These are phyloP conservation scores for Ceratosolen solmsi DNA, from an alignment of 1,140 invertebrate genomes.

Conservation along the genomic window DNA sequence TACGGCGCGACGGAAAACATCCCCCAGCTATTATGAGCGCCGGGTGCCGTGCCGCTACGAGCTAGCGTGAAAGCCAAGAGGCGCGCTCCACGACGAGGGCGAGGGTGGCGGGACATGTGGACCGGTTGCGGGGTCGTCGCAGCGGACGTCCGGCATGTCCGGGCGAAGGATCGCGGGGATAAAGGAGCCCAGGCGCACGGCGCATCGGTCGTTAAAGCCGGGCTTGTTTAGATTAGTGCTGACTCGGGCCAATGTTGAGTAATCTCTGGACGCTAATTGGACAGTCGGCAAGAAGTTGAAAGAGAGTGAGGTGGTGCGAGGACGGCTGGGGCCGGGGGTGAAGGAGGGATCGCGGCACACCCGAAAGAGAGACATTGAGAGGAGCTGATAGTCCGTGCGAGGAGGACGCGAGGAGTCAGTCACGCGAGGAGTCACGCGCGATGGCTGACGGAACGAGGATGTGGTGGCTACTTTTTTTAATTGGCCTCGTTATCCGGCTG, in stretches of 20 bases:
- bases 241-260: neutral
- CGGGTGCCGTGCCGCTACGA: neutral
- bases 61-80: neutral
- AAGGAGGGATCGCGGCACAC: too few relatives aligned
- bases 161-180: neutral
- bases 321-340: neutral
- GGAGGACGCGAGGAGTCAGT: too few relatives aligned
- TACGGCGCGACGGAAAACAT: neutral
- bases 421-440: neutral
- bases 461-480: constrained; percentile 59
- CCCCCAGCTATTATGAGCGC: neutral
- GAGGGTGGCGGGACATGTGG: too few relatives aligned
- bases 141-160: too few relatives aligned
- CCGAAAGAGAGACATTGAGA: too few relatives aligned
- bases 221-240: neutral
- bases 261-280: neutral
- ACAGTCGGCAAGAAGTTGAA: neutral
- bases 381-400: too few relatives aligned
- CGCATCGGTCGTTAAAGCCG: too few relatives aligned
- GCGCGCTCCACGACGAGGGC: too few relatives aligned
- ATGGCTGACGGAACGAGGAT: constrained; percentile 39
- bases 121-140: too few relatives aligned
- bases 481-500: constrained; percentile 57
- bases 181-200: neutral
- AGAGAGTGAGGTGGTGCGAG: neutral